Base-by-base conservation (phyloP, 92 coral and sea anemone genomes). In the Porites cylindrica region DNA sequence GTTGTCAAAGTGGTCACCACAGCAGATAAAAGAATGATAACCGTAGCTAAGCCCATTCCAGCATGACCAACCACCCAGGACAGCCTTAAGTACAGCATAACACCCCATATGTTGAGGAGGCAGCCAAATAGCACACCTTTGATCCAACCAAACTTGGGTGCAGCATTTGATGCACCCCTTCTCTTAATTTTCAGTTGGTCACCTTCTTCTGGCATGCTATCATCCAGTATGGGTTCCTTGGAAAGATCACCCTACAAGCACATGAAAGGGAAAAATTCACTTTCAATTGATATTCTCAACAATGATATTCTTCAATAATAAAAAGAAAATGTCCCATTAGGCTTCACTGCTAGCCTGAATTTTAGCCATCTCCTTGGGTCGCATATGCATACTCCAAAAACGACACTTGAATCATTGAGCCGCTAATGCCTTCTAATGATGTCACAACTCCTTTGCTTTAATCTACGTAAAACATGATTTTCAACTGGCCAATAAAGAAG, bases 41-140 rank as follows among this genome's bases (percentile, higher is more conserved):
- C 91, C 2, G 93, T 82, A 26, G 96, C 96, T 87, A 95, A 76
- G 32, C 96, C 99, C 75, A 96, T 96, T 1, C 99, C 99, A 60
- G 99, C 97, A 71, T 96, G 99, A 20, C 99, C 99, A 6, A 96
- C 98, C 24, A 96, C 96, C 98, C 98, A 96, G 2, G 97, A 78
- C 64, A 96, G 87, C 7, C 99, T 94, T 62, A 96, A 89, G 58
- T 95, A 96, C 68, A 96, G 74, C 98, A 96, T 96, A 47, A 96
- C 99, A 14, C 99, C 99, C 99, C 99, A 96, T 78, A 96, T 96
- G 82, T 96, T 96, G 53, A 96, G 93, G 19, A 96, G 94, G 77
- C 99, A 96, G 76, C 97, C 92, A 79, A 96, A 96, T 23, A 96
- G 79, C 26, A 96, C 99, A 18, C 99, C 99, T 84, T 93, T 96